Percentiles rank a stretch among this genome's conserved stretches.
These are phyloP conservation scores for Strigamia transsilvanica DNA, from an alignment of 2,888 invertebrate species.

Conservation along the genomic window DNA sequence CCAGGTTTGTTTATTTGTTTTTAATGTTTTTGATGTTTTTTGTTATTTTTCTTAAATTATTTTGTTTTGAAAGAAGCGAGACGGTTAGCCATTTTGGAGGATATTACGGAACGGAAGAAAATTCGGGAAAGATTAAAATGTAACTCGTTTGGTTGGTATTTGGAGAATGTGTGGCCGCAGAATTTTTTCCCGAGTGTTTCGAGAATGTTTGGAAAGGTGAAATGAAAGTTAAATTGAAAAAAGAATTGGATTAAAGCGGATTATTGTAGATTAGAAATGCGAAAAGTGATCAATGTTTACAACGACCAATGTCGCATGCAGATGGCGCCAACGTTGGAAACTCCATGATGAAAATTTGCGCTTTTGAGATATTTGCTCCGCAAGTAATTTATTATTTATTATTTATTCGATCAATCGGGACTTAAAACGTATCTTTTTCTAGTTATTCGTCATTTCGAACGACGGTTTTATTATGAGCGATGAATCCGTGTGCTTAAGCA, in stretches of 20 bases:
- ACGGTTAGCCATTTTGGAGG: constrained; percentile 74
- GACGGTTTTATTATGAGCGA: constrained; percentile 81
- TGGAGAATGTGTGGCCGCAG: constrained; percentile 94
- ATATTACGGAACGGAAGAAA: constrained; percentile 81
- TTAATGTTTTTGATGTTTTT: not conserved
- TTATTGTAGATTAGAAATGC: constrained; percentile 68
- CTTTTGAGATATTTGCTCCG: constrained; percentile 67
- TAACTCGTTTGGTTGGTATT: constrained; percentile 94
- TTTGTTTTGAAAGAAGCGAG: constrained; percentile 68
- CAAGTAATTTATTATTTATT: constrained; percentile 67
- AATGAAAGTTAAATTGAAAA: not conserved
- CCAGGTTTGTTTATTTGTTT: constrained; percentile 68
- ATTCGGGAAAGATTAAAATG: constrained; percentile 86
- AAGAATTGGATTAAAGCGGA: not conserved
- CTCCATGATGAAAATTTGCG: constrained; percentile 76
- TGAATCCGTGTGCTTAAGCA: constrained; percentile 85
- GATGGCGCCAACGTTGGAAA: constrained; percentile 72
- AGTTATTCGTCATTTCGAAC: constrained; percentile 58
- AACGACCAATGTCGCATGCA: constrained; percentile 70
- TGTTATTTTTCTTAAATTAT: not conserved
- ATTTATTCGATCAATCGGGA: too few relatives aligned
- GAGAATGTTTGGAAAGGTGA: constrained; percentile 85
- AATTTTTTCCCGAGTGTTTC: constrained; percentile 91
- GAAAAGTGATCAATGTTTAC: constrained; percentile 70
- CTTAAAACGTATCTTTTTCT: not conserved